Evolutionary conservation across 2,113 vertebrate species (phyloP).

Genomic region (Perca fluviatilis): DNA sequence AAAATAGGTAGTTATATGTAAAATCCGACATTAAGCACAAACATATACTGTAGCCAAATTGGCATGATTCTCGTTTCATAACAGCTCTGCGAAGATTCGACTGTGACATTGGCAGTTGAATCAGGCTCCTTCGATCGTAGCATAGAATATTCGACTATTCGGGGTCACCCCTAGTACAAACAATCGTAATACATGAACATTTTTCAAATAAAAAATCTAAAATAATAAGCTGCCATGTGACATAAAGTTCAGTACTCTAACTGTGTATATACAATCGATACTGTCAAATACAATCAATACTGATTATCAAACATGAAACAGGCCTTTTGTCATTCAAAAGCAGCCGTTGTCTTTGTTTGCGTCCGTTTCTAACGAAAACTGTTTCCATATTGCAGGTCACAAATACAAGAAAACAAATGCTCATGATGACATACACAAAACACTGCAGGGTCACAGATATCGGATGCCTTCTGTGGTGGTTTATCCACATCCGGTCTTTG

Average conservation of each 20-base stretch:
- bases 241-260: not conserved
- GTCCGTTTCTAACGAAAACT: not conserved
- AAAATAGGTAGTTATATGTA: too few species aligned
- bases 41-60: too few species aligned
- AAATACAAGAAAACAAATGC: constrained; percentile 13
- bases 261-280: not conserved
- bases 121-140: too few species aligned
- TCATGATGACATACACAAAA: constrained; percentile 5
- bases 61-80: too few species aligned
- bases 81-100: too few species aligned
- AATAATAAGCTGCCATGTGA: not conserved
- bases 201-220: not conserved
- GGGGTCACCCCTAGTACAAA: not conserved
- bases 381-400: not conserved
- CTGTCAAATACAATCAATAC: not conserved
- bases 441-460: not conserved
- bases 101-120: too few species aligned
- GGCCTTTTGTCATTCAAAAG: not conserved
- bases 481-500: not conserved
- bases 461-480: constrained; percentile 5
- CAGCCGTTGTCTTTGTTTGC: not conserved
- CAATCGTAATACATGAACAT: not conserved
- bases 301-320: not conserved
- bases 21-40: too few species aligned
- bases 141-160: too few species aligned